These are phyloP conservation scores for Drosophila rhopaloa DNA, from an alignment of 1,140 invertebrate species.

Conservation along the genomic window DNA sequence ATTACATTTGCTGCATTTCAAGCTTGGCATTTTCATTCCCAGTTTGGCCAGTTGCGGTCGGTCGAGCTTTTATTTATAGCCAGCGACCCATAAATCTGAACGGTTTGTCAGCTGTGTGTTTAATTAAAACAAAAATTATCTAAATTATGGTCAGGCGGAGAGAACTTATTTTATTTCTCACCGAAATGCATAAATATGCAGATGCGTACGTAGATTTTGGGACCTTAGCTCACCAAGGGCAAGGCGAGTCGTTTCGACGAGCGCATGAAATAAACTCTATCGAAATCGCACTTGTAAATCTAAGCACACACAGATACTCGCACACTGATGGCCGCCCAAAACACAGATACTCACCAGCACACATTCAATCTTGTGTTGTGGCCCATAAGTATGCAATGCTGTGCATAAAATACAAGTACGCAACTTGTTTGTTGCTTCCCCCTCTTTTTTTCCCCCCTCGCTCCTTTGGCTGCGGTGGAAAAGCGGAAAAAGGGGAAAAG, in stretches of 20 bases:
- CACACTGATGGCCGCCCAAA: not conserved
- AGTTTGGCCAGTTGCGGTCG: constrained; percentile 47
- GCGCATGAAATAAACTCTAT: constrained; percentile 67
- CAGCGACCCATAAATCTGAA: constrained; percentile 63
- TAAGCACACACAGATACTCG: constrained; percentile 41
- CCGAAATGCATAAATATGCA: constrained; percentile 45
- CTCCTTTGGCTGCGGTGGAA: constrained; percentile 9
- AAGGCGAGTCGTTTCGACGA: constrained; percentile 33
- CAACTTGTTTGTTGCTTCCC: constrained; percentile 47
- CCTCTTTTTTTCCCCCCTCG: not conserved
- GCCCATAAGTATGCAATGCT: constrained; percentile 69
- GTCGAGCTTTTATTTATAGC: constrained; percentile 62
- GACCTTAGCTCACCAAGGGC: constrained; percentile 18
- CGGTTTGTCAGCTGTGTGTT: constrained; percentile 71
- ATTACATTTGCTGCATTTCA: constrained; percentile 67
- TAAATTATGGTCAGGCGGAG: constrained; percentile 60
- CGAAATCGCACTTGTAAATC: constrained; percentile 74
- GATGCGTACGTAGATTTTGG: constrained; percentile 28
- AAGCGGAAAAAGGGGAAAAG: constrained; percentile 2
- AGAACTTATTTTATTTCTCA: constrained; percentile 40
- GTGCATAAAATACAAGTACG: constrained; percentile 69
- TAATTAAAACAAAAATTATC: constrained; percentile 81
- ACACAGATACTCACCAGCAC: constrained; percentile 22
- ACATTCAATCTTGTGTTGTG: constrained; percentile 42
- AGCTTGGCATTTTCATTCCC: constrained; percentile 36